Evolutionary conservation across 2,797 vertebrate species (phyloP).

Genomic region (Phoeniculus purpureus): DNA sequence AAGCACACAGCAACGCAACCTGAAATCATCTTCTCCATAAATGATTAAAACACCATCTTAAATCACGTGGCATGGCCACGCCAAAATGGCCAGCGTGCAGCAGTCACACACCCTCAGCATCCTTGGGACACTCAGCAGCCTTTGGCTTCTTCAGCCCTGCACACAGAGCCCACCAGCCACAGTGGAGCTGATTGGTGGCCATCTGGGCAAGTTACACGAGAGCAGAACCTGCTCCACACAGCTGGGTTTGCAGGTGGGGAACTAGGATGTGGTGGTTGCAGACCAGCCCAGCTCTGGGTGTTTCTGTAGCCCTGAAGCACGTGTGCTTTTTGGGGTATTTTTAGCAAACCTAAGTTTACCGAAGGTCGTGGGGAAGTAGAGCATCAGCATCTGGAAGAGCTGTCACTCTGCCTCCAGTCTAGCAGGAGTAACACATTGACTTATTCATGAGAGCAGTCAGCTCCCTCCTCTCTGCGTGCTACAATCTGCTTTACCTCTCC

Average conservation of each 20-base stretch:
- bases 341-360: slow-evolving; percentile 42
- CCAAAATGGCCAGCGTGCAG: accelerated
- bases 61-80: accelerated
- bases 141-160: background rate
- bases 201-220: accelerated
- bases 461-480: slow-evolving; percentile 31
- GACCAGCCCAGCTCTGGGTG: background rate
- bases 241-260: background rate
- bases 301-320: slow-evolving; percentile 26
- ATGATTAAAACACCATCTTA: background rate
- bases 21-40: background rate
- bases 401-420: slow-evolving; percentile 64
- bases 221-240: background rate
- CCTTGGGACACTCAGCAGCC: background rate
- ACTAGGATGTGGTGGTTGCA: background rate
- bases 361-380: slow-evolving; percentile 47
- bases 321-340: slow-evolving; percentile 45
- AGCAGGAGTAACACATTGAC: slow-evolving; percentile 74
- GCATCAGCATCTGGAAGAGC: slow-evolving; percentile 56
- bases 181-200: accelerated
- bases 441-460: slow-evolving; percentile 72
- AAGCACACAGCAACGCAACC: background rate
- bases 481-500: slow-evolving; percentile 34
- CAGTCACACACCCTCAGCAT: background rate
- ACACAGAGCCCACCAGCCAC: accelerated